Percentiles rank a stretch among this genome's conserved stretches.
These are phyloP conservation scores for Polyodon spathula DNA, from an alignment of 2,113 vertebrate genomes.

Conservation along the genomic window DNA sequence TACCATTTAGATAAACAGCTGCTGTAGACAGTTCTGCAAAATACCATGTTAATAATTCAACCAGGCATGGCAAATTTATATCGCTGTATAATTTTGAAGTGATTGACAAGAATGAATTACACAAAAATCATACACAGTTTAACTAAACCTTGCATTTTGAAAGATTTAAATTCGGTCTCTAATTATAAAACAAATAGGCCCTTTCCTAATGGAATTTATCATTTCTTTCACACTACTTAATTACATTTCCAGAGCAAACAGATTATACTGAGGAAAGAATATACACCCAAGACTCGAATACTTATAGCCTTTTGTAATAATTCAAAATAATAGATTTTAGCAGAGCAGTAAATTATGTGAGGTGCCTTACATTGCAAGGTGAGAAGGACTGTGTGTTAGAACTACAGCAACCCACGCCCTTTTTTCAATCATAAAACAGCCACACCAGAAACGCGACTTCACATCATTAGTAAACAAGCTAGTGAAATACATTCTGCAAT, in stretches of 20 bases:
- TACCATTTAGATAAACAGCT: too few species aligned
- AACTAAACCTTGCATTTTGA: slow-evolving; percentile 11
- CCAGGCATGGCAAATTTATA: neutral
- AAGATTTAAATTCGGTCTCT: slow-evolving; percentile 14
- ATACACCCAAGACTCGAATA: slow-evolving; percentile 11
- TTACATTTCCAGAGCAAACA: slow-evolving; percentile 9
- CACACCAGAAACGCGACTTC: too few species aligned
- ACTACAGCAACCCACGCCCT: too few species aligned
- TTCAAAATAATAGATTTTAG: neutral
- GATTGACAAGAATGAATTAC: neutral
- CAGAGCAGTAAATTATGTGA: neutral
- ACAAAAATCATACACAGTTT: neutral
- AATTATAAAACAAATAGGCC: slow-evolving; percentile 18
- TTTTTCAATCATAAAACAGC: too few species aligned
- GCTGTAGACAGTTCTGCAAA: too few species aligned
- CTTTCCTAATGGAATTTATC: slow-evolving; percentile 12
- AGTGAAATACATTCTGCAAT: too few species aligned
- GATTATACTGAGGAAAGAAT: slow-evolving; percentile 15
- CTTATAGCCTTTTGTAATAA: slow-evolving; percentile 4
- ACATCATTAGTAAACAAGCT: too few species aligned
- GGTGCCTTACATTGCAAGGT: neutral
- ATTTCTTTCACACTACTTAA: slow-evolving; percentile 12
- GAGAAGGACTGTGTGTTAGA: neutral
- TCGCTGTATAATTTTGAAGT: neutral
- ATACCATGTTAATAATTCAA: too few species aligned